Evolutionary conservation across 2,113 vertebrate species (phyloP).

Genomic region (Petromus typicus): DNA sequence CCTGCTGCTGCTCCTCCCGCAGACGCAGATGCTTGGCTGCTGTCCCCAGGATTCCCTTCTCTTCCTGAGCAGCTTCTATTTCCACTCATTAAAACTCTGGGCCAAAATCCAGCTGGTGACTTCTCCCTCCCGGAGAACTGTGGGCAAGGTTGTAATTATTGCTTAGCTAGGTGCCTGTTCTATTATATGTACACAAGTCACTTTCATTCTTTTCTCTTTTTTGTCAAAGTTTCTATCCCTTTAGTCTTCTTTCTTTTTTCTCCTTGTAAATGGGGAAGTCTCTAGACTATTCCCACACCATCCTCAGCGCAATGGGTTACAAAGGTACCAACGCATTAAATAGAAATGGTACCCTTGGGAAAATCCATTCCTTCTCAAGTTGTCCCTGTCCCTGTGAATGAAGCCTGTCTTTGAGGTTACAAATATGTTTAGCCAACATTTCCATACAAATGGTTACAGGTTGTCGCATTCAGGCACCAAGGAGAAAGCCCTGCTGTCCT

Average conservation of each 20-base stretch:
- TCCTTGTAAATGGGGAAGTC: slow-evolving; percentile 9
- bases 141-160: slow-evolving; percentile 56
- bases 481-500: slow-evolving; percentile 62
- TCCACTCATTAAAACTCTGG: not conserved
- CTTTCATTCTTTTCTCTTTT: slow-evolving; percentile 25
- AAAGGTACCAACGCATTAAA: slow-evolving; percentile 68
- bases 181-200: not conserved
- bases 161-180: slow-evolving; percentile 56
- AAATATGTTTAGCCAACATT: slow-evolving; percentile 75
- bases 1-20: not conserved
- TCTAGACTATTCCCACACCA: slow-evolving; percentile 64
- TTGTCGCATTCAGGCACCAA: slow-evolving; percentile 69
- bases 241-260: slow-evolving; percentile 46
- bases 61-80: slow-evolving; percentile 17
- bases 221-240: not conserved
- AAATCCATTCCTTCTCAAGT: slow-evolving; percentile 67
- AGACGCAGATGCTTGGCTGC: not conserved
- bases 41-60: not conserved
- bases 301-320: slow-evolving; percentile 57
- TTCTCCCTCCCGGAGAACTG: not conserved
- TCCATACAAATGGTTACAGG: slow-evolving; percentile 67
- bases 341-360: slow-evolving; percentile 68
- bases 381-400: slow-evolving; percentile 62
- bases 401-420: slow-evolving; percentile 65
- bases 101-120: slow-evolving; percentile 40